Conservation (phyloP, 2,113 vertebrate species). For the Paedocypris sp. region DNA sequence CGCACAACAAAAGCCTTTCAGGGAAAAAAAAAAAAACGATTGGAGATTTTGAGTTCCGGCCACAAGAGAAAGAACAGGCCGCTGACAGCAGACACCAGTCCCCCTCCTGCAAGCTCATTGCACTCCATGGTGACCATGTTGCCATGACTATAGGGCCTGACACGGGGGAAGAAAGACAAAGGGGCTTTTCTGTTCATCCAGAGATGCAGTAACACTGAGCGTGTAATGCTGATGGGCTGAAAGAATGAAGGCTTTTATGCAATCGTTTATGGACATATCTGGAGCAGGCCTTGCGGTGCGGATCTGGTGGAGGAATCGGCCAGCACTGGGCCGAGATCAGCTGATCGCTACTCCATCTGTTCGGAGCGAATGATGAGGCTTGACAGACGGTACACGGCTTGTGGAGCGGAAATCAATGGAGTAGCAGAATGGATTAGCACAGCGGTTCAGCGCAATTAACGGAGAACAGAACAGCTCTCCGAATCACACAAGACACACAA, state of each 20-base stretch:
- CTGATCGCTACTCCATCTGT: too few species aligned
- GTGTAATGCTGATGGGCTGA: not conserved
- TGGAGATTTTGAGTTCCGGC: not conserved
- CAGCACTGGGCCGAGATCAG: not conserved
- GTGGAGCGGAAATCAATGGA: too few species aligned
- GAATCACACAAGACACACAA: too few species aligned
- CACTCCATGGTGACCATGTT: not conserved
- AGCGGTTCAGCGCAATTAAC: too few species aligned
- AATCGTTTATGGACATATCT: not conserved
- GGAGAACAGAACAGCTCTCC: too few species aligned
- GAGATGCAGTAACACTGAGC: not conserved
- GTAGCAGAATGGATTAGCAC: too few species aligned
- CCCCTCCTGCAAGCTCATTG: not conserved
- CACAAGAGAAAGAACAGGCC: not conserved
- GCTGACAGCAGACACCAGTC: not conserved
- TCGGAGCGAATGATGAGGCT: too few species aligned
- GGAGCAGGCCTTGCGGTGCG: not conserved
- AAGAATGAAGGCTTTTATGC: not conserved
- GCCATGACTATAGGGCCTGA: constrained; percentile 18
- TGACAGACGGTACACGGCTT: not conserved
- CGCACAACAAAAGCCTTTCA: not conserved
- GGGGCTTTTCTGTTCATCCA: constrained; percentile 3
- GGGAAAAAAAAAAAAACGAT: not conserved
- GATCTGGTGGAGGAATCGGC: not conserved
- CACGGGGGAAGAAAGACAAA: constrained; percentile 2